These are phyloP conservation scores for Ridgeia piscesae DNA, from an alignment of 1,140 invertebrate genomes.

Conservation along the genomic window DNA sequence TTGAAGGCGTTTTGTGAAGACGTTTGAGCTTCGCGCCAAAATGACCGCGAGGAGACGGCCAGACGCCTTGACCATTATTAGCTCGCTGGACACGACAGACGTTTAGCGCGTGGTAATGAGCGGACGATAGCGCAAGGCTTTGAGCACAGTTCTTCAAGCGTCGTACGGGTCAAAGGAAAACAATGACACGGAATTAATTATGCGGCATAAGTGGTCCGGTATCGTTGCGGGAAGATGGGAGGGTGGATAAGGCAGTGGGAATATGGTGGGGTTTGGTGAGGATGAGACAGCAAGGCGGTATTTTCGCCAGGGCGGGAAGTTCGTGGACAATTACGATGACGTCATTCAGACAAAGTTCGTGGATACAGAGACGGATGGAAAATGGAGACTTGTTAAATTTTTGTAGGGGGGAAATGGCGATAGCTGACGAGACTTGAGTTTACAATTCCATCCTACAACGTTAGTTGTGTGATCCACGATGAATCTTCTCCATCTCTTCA, in stretches of 20 bases:
- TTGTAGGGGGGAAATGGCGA: not conserved
- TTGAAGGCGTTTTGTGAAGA: not conserved
- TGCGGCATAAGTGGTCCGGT: not conserved
- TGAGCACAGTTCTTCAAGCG: not conserved
- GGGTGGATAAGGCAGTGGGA: not conserved
- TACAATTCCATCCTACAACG: not conserved
- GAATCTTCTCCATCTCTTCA: too few species aligned
- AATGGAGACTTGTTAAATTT: not conserved
- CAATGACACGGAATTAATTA: not conserved
- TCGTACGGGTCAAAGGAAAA: not conserved
- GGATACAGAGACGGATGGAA: not conserved
- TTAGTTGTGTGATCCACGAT: too few species aligned
- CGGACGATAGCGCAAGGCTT: not conserved
- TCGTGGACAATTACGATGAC: not conserved
- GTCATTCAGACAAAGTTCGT: not conserved
- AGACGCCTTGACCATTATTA: not conserved
- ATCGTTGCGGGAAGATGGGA: not conserved
- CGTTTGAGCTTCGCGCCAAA: not conserved
- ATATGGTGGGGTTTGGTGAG: not conserved
- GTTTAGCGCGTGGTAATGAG: not conserved
- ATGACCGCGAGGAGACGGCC: too few species aligned
- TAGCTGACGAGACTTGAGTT: not conserved
- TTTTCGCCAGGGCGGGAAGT: not conserved
- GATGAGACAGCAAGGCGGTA: not conserved
- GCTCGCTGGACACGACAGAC: not conserved